Evolutionary conservation across 1,140 invertebrate species (phyloP).

Genomic region (Diuraphis noxia): DNA sequence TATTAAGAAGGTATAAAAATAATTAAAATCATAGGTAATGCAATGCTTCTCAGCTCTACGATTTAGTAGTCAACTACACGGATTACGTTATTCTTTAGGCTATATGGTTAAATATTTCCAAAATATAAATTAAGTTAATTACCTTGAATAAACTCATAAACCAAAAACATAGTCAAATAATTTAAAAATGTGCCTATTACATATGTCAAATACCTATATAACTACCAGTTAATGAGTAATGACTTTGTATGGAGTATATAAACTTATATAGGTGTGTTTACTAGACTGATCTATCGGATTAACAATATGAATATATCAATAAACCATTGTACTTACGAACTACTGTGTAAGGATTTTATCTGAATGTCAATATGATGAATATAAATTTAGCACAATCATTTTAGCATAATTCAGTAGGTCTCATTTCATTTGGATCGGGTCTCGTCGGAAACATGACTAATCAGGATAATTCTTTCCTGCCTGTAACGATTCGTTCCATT

Average conservation of each 20-base stretch:
- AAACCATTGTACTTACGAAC: not conserved
- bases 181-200: not conserved
- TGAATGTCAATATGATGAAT: not conserved
- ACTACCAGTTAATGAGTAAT: not conserved
- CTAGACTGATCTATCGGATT: not conserved
- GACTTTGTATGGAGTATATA: not conserved
- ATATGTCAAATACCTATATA: not conserved
- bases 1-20: not conserved
- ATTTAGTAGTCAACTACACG: not conserved
- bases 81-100: not conserved
- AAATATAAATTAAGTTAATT: not conserved
- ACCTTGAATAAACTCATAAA: not conserved
- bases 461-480: conserved; percentile 41
- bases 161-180: not conserved
- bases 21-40: not conserved
- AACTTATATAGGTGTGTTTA: not conserved
- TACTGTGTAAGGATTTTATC: not conserved
- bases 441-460: conserved; percentile 21
- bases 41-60: not conserved
- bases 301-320: not conserved
- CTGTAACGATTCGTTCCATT: conserved; percentile 40
- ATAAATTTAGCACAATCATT: conserved; percentile 22
- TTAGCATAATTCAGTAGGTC: not conserved
- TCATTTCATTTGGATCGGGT: not conserved
- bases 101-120: not conserved